These are phyloP conservation scores for Sinocyclocheilus grahami DNA, from an alignment of 2,113 vertebrate genomes.

Conservation along the genomic window DNA sequence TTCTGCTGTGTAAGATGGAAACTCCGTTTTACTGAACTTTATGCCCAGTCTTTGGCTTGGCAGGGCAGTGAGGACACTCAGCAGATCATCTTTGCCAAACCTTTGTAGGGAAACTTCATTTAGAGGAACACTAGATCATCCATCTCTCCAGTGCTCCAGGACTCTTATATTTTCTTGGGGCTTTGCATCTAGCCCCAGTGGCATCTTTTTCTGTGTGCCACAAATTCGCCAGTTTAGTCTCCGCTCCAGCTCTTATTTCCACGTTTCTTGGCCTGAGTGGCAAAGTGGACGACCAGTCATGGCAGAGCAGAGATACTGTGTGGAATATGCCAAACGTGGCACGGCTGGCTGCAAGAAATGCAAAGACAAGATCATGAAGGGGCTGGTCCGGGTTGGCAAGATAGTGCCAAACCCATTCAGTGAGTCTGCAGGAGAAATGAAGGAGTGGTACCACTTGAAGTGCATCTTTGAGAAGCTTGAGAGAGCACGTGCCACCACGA, in stretches of 20 bases:
- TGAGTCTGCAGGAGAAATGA: slow-evolving; percentile 96
- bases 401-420: slow-evolving; percentile 96
- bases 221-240: slow-evolving; percentile 29
- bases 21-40: slow-evolving; percentile 45
- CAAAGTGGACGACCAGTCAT: slow-evolving; percentile 71
- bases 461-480: slow-evolving; percentile 98
- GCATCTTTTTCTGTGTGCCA: not conserved
- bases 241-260: slow-evolving; percentile 35
- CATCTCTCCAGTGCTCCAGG: slow-evolving; percentile 10
- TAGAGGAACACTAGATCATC: not conserved
- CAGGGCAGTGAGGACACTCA: slow-evolving; percentile 51
- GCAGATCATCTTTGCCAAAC: slow-evolving; percentile 5
- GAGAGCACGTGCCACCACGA: slow-evolving; percentile 90
- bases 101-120: slow-evolving; percentile 7
- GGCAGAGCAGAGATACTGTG: slow-evolving; percentile 92
- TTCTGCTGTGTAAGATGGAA: slow-evolving; percentile 2
- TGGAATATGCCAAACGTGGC: slow-evolving; percentile 95
- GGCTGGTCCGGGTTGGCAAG: slow-evolving; percentile 91
- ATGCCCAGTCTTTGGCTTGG: slow-evolving; percentile 63
- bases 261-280: not conserved
- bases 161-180: not conserved
- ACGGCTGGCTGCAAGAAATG: slow-evolving; percentile 97
- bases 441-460: slow-evolving; percentile 96
- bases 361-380: slow-evolving; percentile 96
- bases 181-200: not conserved